Evolutionary conservation across 2,888 invertebrate genomes (phyloP).

Genomic region (Himalopsyche japonica): DNA sequence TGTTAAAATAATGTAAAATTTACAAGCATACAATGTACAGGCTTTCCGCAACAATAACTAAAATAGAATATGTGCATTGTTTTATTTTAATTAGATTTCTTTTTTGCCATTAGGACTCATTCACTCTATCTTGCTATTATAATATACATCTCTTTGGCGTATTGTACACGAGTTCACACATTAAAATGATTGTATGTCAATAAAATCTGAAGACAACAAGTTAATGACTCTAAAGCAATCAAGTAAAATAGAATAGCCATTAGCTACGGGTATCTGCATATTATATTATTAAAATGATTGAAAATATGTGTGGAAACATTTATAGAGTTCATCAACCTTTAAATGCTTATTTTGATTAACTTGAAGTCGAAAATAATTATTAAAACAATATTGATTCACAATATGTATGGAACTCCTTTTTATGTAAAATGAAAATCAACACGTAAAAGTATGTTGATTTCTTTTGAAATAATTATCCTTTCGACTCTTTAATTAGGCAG

Average conservation of each 20-base stretch:
- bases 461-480: too few species aligned
- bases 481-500: too few species aligned
- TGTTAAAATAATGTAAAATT: background rate
- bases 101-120: background rate
- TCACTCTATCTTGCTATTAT: background rate
- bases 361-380: background rate
- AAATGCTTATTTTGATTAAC: background rate
- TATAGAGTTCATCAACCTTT: background rate
- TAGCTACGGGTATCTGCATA: background rate
- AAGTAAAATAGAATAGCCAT: background rate
- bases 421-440: too few species aligned
- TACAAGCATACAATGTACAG: background rate
- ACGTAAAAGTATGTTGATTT: too few species aligned
- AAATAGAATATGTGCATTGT: background rate
- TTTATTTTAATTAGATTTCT: background rate
- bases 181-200: too few species aligned
- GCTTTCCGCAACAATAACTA: background rate
- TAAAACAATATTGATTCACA: background rate
- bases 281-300: background rate
- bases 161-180: too few species aligned
- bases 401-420: background rate
- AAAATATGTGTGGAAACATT: background rate
- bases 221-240: background rate
- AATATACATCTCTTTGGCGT: background rate
- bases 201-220: too few species aligned